phyloP scores from a whole-genome alignment of 2,113 vertebrate genomes.

The Carlito syrichta region DNA sequence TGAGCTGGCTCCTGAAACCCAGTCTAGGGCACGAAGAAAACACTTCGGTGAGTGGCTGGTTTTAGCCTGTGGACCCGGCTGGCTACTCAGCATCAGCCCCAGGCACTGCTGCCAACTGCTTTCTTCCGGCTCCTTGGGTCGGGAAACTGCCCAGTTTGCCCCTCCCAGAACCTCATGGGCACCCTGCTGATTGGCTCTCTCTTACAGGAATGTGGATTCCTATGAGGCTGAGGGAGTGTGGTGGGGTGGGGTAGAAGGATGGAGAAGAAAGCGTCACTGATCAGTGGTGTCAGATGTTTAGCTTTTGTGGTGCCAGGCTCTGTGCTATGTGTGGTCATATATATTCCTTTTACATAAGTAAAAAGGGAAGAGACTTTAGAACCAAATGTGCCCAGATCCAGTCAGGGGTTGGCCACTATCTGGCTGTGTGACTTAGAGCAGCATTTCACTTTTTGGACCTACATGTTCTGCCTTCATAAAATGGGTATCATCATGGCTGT shows the following conservation, averaged over 20 bases:
- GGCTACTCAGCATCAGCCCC: not conserved
- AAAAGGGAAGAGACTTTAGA: not conserved
- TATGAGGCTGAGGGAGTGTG: not conserved
- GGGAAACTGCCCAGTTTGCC: not conserved
- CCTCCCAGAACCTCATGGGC: not conserved
- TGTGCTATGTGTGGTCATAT: not conserved
- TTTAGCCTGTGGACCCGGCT: not conserved
- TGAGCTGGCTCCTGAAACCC: not conserved
- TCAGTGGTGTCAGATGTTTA: not conserved
- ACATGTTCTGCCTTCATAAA: not conserved
- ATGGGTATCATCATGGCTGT: not conserved
- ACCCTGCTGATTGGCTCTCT: not conserved
- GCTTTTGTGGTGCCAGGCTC: not conserved
- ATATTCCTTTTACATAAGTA: not conserved
- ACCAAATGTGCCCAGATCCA: not conserved
- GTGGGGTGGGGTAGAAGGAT: not conserved
- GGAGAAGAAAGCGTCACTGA: not conserved
- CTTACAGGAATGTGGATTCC: conserved; percentile 13
- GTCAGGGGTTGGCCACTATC: not conserved
- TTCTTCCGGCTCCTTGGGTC: not conserved
- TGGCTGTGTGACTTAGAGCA: not conserved
- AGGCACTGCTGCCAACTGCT: not conserved
- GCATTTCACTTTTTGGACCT: not conserved
- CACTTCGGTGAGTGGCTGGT: not conserved
- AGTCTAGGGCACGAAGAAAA: not conserved